Evolutionary conservation across 2,113 vertebrate genomes (phyloP).

Genomic region (Macroglossus sobrinus): DNA sequence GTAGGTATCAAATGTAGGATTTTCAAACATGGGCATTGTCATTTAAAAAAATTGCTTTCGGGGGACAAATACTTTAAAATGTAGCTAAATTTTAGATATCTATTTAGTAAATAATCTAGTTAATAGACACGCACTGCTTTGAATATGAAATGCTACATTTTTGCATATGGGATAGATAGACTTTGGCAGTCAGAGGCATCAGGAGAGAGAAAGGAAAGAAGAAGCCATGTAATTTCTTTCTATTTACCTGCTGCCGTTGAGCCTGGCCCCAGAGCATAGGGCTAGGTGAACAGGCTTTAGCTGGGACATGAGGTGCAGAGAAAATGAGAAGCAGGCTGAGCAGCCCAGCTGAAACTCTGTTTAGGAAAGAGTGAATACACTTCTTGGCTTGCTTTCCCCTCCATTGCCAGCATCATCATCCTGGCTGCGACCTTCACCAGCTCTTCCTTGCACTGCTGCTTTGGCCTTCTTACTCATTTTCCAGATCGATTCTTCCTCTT

Average conservation of each 20-base stretch:
- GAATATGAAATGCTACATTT: neutral
- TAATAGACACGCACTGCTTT: accelerated
- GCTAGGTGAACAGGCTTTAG: neutral
- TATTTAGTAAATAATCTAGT: neutral
- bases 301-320: neutral
- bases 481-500: neutral
- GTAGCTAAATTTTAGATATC: slow-evolving; percentile 24
- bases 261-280: neutral
- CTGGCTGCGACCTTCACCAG: accelerated
- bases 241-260: neutral
- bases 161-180: neutral
- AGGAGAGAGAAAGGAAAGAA: neutral
- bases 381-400: neutral
- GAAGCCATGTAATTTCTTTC: neutral
- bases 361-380: no score
- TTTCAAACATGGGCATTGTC: neutral
- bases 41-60: neutral
- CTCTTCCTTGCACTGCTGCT: neutral
- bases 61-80: neutral
- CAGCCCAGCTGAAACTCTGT: neutral
- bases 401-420: accelerated
- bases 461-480: neutral
- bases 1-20: neutral
- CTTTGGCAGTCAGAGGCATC: neutral
- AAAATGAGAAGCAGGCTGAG: neutral